Evolutionary conservation across 2,113 vertebrate genomes (phyloP).

Genomic region (Xenotilapia flavipinnis): DNA sequence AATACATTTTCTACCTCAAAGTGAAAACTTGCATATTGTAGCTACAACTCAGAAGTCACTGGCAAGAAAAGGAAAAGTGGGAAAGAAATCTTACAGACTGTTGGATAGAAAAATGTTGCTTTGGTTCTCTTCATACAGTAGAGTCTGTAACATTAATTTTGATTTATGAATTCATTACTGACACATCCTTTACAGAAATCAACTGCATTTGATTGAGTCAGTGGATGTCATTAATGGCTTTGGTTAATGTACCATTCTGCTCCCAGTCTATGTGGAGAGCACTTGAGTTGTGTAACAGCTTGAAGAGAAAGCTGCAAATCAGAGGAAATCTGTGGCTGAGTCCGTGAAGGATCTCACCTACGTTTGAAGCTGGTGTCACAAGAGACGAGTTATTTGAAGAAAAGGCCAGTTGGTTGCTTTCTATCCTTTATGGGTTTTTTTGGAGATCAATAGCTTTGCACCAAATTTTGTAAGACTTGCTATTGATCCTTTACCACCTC

Average conservation of each 20-base stretch:
- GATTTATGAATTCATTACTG: background rate
- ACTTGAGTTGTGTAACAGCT: background rate
- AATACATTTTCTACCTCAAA: constrained; percentile 42
- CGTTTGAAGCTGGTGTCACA: background rate
- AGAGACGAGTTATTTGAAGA: constrained; percentile 2
- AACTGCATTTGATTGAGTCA: background rate
- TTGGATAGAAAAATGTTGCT: background rate
- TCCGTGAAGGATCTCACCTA: background rate
- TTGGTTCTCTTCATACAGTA: background rate
- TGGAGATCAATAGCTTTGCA: constrained; percentile 22
- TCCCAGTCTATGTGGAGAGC: background rate
- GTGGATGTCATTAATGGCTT: background rate
- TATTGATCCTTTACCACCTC: constrained; percentile 28
- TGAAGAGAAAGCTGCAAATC: background rate
- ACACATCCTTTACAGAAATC: background rate
- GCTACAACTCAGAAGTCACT: constrained; percentile 1
- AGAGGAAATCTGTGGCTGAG: background rate
- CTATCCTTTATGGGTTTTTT: background rate
- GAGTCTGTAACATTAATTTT: background rate
- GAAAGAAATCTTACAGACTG: background rate
- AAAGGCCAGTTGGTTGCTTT: constrained; percentile 6
- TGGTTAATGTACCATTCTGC: background rate
- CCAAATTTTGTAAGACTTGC: constrained; percentile 16
- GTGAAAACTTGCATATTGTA: constrained; percentile 26
- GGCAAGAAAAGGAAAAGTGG: background rate